These are phyloP conservation scores for Aphaenogaster rudis DNA, from an alignment of 1,140 invertebrate genomes.

Conservation along the genomic window DNA sequence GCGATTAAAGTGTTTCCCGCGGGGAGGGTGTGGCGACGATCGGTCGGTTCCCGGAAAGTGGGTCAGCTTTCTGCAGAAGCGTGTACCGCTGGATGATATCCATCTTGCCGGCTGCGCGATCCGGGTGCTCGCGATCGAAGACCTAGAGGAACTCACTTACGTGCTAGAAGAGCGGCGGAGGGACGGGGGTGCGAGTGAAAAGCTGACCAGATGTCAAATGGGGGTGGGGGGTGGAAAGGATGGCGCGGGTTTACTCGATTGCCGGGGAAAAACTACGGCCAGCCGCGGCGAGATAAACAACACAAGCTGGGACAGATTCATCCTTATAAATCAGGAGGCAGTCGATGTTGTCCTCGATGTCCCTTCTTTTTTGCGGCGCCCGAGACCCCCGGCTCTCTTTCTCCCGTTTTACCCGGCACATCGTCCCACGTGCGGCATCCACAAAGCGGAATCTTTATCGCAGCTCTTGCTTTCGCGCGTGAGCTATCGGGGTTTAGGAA, in stretches of 20 bases:
- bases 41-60: slow-evolving; percentile 45
- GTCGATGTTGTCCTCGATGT: slow-evolving; percentile 33
- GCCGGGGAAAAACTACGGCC: slow-evolving; percentile 67
- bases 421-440: not conserved
- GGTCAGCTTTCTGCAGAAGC: slow-evolving; percentile 21
- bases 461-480: slow-evolving; percentile 12
- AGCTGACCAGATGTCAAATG: slow-evolving; percentile 44
- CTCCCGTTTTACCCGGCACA: not conserved
- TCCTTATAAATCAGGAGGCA: slow-evolving; percentile 65
- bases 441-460: slow-evolving; percentile 49
- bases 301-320: slow-evolving; percentile 59
- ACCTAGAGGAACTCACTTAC: slow-evolving; percentile 12
- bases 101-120: slow-evolving; percentile 6
- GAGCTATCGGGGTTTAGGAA: slow-evolving; percentile 17
- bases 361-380: not conserved
- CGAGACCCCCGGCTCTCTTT: not conserved
- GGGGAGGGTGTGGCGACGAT: slow-evolving; percentile 53
- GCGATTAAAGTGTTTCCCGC: slow-evolving; percentile 54
- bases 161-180: not conserved
- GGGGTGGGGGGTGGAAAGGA: not conserved
- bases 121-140: not conserved
- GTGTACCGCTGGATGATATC: slow-evolving; percentile 27
- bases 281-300: slow-evolving; percentile 69
- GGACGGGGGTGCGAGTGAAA: slow-evolving; percentile 7
- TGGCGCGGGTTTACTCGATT: slow-evolving; percentile 7